These are phyloP conservation scores for Tenthredo scrophulariae DNA, from an alignment of 2,888 invertebrate genomes.

Conservation along the genomic window DNA sequence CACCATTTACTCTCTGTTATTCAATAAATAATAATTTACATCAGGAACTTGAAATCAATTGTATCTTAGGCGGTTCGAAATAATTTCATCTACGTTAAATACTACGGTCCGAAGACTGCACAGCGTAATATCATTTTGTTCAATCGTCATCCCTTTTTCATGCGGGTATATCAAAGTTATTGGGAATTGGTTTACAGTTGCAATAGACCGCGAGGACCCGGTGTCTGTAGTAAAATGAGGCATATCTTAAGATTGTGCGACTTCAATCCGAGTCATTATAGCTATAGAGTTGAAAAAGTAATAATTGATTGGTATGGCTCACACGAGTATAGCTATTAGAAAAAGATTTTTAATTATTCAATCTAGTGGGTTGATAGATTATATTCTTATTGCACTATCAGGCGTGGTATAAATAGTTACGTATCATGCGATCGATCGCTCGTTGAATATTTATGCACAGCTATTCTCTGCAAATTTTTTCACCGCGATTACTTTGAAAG, in stretches of 20 bases:
- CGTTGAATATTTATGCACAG: background rate
- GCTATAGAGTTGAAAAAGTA: background rate
- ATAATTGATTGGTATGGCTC: background rate
- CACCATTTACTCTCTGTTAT: background rate
- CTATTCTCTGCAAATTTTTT: background rate
- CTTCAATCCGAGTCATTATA: background rate
- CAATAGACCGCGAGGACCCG: too few species aligned
- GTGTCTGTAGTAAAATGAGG: too few species aligned
- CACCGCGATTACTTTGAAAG: background rate
- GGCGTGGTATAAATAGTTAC: constrained; percentile 6
- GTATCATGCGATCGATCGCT: background rate
- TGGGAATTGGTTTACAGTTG: too few species aligned
- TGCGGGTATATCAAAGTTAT: too few species aligned
- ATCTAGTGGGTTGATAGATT: background rate
- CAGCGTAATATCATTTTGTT: too few species aligned
- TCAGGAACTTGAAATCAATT: background rate
- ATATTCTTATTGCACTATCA: background rate
- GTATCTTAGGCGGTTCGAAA: background rate
- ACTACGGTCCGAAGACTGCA: background rate
- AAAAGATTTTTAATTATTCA: background rate
- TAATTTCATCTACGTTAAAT: background rate
- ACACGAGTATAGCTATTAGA: background rate
- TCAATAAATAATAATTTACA: background rate
- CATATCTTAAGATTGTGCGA: too few species aligned
- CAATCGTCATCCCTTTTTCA: too few species aligned